Base-by-base conservation (phyloP, 2,888 invertebrate species). In the Hydriomena furcata region DNA sequence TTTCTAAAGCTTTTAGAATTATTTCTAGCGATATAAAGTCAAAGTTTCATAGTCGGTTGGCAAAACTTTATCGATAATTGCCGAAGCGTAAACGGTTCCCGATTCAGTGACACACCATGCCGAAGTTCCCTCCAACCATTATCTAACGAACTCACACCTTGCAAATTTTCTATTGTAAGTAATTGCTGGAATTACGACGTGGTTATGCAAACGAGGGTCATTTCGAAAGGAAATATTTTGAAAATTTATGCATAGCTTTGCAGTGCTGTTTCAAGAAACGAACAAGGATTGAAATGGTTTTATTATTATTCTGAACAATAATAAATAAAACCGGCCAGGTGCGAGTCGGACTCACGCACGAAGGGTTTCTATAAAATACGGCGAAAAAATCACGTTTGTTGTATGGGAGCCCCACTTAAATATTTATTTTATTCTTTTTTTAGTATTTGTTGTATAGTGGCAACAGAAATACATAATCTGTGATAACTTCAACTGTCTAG, bases 41-140 rank as follows among this genome's bases (percentile, higher is more conserved):
- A 35, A 35, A 35, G n/a, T 5, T 17, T 8, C 12, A n/a, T 40
- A 23, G 32, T 25, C 32, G 7, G 7, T 12, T 28, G 21, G 28
- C 40, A 41, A 35, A 46, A 37, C 46, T 43, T 46, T 27, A 30
- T 25, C 43, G 43, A 52, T 43, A 41, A 49, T 47, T 47, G 37
- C 40, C 34, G 43, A 52, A 44, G 43, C 46, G 42, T 53, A 58
- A 52, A 35, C 35, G 37, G 23, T 37, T 42, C 31, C 28, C 42
- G 27, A 46, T 41, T 37, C 49, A 45, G 38, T 48, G 46, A 50
- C 59, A 47, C 51, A 27, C 49, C 37, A 43, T 62, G 61, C 57
- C 61, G 60, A 67, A 69, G 76, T 68, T 76, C 73, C 71, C 78
- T 79, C 80, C 73, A 72, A 73, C 70, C 76, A 81, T 82, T 79